phyloP scores from a whole-genome alignment of 2,113 vertebrate species.

The Campylorhamphus procurvoides region DNA sequence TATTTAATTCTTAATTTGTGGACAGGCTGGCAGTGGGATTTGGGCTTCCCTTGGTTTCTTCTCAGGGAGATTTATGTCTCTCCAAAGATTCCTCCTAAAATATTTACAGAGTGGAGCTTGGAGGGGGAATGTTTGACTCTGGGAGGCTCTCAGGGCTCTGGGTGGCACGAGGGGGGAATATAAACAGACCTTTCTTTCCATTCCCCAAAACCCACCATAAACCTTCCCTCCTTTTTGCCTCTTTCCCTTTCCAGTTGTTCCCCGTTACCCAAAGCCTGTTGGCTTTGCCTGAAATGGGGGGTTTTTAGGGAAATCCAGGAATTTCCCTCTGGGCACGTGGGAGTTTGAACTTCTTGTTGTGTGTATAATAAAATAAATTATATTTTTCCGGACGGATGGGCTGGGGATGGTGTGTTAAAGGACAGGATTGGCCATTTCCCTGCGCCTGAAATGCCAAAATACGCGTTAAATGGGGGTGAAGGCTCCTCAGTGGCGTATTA shows the following conservation, averaged over 20 bases:
- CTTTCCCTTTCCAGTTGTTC: not conserved
- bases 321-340: not conserved
- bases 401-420: not conserved
- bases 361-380: not conserved
- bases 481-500: not conserved
- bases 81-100: slow-evolving; percentile 67
- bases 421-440: not conserved
- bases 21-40: not conserved
- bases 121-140: not conserved
- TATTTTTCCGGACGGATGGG: not conserved
- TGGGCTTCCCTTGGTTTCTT: not conserved
- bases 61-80: slow-evolving; percentile 44
- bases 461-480: not conserved
- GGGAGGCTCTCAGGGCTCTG: slow-evolving; percentile 41
- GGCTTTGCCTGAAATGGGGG: accelerated
- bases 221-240: not conserved
- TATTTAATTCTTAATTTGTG: not conserved
- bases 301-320: not conserved
- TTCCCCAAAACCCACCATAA: not conserved
- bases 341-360: not conserved
- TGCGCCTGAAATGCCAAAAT: accelerated
- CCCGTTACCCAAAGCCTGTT: accelerated
- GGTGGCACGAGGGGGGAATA: slow-evolving; percentile 53
- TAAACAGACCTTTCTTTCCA: slow-evolving; percentile 65
- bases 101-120: slow-evolving; percentile 62